Base-by-base conservation (phyloP, 92 coral and sea anemone species). In the Heteractis magnifica region DNA sequence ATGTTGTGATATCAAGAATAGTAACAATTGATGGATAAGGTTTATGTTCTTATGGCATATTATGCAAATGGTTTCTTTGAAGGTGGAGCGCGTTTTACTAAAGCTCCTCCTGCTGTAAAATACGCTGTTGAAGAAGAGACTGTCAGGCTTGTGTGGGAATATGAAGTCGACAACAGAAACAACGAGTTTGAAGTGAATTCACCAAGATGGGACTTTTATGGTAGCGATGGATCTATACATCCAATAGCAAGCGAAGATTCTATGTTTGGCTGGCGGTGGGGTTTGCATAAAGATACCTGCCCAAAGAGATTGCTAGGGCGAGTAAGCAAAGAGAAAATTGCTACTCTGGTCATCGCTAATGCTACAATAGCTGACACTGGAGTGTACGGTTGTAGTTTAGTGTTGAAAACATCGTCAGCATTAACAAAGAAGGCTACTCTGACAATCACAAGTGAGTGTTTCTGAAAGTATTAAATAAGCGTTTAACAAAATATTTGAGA, bases 321-420 rank as follows among this genome's bases (percentile, higher is more conserved):
- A 59, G 74, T 79, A 60, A 79, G 83, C 44, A 44, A 58, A 6
- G 83, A 79, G 44, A 10, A 23, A 50, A 81, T 4, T 6, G 84
- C 84, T 64, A 81, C 84, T 10, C 52, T 80, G 76, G 84, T 80
- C 77, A 80, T 80, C 41, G 26, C 84, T 49, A 80, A 65, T 50
- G 76, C 65, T 44, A 80, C 84, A 6, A 49, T 49, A 44, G 76
- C 13, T 16, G 84, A 80, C 18, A 65, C n/a, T 64, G 84, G 84
- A 15, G 48, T n/a, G 56, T 80, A 80, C 49, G 84, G 84, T 2
- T 80, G 84, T 51, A 65, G 52, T 48, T 49, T 80, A 64, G 53
- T 64, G 34, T 18, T 80, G 10, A 52, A 34, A 11, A 26, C 12
- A 59, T 55, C 71, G 10, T 23, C 71, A 56, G 49, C 65, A 10